phyloP scores from a whole-genome alignment of 2,113 vertebrate species.

The Serinus canaria region DNA sequence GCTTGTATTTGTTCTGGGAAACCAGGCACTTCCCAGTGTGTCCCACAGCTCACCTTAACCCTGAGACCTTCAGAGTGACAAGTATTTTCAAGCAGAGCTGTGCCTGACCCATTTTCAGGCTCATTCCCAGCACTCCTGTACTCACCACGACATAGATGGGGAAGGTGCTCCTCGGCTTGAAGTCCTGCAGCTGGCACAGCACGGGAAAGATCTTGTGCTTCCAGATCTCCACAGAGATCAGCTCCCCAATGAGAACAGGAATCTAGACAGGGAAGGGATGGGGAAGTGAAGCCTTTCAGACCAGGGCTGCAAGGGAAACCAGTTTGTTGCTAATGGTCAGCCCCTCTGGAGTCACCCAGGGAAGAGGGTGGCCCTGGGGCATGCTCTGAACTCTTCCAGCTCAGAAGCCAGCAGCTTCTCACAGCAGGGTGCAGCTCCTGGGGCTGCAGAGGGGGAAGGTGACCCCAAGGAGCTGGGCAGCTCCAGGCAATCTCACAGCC shows the following conservation, averaged over 20 bases:
- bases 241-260: slow-evolving; percentile 82
- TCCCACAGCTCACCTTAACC: not conserved
- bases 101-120: not conserved
- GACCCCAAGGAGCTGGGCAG: not conserved
- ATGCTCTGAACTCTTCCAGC: not conserved
- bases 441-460: not conserved
- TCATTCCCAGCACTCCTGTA: not conserved
- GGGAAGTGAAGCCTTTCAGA: not conserved
- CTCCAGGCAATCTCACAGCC: not conserved
- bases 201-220: slow-evolving; percentile 91
- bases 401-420: not conserved
- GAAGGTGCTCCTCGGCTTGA: slow-evolving; percentile 87
- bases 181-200: slow-evolving; percentile 87
- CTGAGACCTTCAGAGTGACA: not conserved
- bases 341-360: fast-evolving
- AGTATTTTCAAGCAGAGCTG: not conserved
- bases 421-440: not conserved
- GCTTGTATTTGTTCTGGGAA: not conserved
- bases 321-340: not conserved
- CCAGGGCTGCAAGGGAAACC: not conserved
- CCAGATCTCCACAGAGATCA: slow-evolving; percentile 91
- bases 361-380: not conserved
- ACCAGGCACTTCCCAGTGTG: not conserved
- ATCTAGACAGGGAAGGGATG: slow-evolving; percentile 71
- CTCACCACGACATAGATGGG: slow-evolving; percentile 94